These are phyloP conservation scores for Tonatia bakeri DNA, from an alignment of 2,113 vertebrate species.

Conservation along the genomic window DNA sequence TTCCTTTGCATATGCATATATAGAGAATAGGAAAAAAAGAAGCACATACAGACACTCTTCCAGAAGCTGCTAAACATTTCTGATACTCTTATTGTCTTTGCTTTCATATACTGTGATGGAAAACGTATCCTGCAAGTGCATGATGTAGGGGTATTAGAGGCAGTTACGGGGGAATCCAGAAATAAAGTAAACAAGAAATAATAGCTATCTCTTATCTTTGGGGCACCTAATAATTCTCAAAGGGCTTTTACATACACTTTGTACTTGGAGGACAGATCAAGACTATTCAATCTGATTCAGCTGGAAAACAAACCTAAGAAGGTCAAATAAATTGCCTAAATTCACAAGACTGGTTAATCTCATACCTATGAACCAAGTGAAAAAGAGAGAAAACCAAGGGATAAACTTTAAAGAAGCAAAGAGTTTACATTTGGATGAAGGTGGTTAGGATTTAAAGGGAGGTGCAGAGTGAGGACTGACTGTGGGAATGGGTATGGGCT, in stretches of 20 bases:
- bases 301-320: background rate
- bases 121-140: constrained; percentile 2
- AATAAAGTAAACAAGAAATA: background rate
- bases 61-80: background rate
- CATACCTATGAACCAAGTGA: background rate
- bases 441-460: background rate
- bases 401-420: background rate
- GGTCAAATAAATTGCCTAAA: background rate
- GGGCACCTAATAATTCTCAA: background rate
- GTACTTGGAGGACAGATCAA: background rate
- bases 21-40: background rate
- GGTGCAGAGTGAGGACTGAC: background rate
- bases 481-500: too few species aligned
- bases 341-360: background rate
- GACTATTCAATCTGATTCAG: background rate
- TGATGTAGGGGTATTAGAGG: background rate
- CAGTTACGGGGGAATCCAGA: background rate
- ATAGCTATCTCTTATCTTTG: background rate
- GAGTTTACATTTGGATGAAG: background rate
- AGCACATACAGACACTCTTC: background rate
- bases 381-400: background rate
- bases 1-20: background rate
- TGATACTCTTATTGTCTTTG: background rate
- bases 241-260: background rate
- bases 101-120: background rate